Base-by-base conservation (phyloP, 1,140 invertebrate genomes). In the Drosophila kepulauana region DNA sequence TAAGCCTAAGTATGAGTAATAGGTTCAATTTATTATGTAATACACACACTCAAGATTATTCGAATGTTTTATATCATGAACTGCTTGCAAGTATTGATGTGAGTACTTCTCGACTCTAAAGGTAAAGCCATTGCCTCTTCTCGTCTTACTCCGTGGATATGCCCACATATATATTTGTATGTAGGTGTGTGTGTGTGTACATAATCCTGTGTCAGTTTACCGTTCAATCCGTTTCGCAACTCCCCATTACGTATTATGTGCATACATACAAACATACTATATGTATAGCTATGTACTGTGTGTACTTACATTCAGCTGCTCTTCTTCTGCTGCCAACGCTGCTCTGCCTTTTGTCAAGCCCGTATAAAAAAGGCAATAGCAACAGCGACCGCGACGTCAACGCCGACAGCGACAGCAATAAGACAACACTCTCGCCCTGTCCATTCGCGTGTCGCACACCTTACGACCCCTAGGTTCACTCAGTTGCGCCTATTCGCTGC, bases 401-500 rank as follows among this genome's bases (percentile, higher is more conserved):
- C 30, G 46, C n/a, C 10, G 28, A 46, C 38, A 35, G 15, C 30
- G 5, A 20, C 52, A 20, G 30, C 52, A 56, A 63, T 46, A 62
- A 65, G 43, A 54, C 58, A 63, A 46, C 16, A 79, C 59, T 58
- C 56, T 54, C 25, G 64, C 25, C 48, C 49, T 81, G 48, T 66
- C 58, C 71, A 75, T 62, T 38, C 16, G 35, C 16, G 46, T 45
- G 61, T 16, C 72, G 49, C 63, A 61, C 62, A 70, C 48, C 58
- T 81, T 46, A 56, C 63, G 59, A 79, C 66, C 65, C 66, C 51
- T 61, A 49, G 59, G 38, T 70, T 62, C 66, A 56, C 85, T 46
- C 66, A 33, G 58, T 63, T 88, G 85, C 67, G 84, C 72, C 79
- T 82, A 77, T 88, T 75, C 76, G 71, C 78, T 72, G 65, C 68